Base-by-base conservation (phyloP, 2,888 invertebrate species). In the Troilus luridus region DNA sequence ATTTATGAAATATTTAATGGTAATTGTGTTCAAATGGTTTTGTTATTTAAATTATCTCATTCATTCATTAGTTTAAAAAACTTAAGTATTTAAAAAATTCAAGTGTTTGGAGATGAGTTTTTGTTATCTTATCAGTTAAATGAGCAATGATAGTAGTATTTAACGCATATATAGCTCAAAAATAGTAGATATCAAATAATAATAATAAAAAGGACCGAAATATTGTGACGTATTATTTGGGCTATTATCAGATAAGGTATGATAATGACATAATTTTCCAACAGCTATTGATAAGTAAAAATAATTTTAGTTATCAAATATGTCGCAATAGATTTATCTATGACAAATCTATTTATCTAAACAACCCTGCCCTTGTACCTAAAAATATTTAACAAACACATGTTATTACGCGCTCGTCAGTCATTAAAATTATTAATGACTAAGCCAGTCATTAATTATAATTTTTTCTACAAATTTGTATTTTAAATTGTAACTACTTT, bases 311-410 rank as follows among this genome's bases (percentile, higher is more conserved):
- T 77, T 77, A 77, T 77, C 72, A 77, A 41, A 9, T 7, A 41
- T 77, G 72, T 41, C 17, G 27, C 17, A 77, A 77, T 27, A 77
- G 72, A 41, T 77, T 77, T 77, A 77, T 77, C 72, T 19, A 72
- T 27, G 27, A 6, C 72, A 27, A 77, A n/a, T n/a, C n/a, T n/a
- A n/a, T n/a, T n/a, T n/a, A n/a, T n/a, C n/a, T n/a, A n/a, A n/a
- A 77, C 72, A 77, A 77, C 72, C 72, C 41, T 77, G 72, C 72
- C 72, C 27, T 77, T 77, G 72, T 77, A 77, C 17, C 41, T 77
- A 17, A 77, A 41, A 77, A 77, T 77, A 77, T 77, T 77, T 77
- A 27, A 14, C 72, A 77, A 41, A 77, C 72, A 77, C 27, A 41
- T 9, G 41, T 41, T 41, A 5, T 41, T 41, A 41, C 5, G 41